phyloP scores from a whole-genome alignment of 2,113 vertebrate genomes.

The Hylia prasina region DNA sequence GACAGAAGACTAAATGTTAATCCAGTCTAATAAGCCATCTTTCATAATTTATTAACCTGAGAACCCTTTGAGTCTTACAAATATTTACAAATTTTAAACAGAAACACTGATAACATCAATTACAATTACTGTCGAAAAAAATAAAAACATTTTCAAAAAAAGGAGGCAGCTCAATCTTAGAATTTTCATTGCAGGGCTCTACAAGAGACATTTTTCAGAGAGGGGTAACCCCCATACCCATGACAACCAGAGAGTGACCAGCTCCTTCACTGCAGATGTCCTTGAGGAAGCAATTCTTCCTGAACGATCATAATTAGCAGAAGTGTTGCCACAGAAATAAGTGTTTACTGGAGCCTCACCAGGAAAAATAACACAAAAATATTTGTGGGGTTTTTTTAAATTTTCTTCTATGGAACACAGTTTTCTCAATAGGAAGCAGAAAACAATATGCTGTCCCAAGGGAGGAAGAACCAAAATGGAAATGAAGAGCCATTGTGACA shows the following conservation, averaged over 20 bases:
- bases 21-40: neutral
- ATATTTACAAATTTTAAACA: neutral
- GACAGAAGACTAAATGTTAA: neutral
- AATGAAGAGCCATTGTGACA: slow-evolving; percentile 42
- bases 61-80: neutral
- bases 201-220: neutral
- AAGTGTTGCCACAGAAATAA: neutral
- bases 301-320: neutral
- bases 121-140: neutral
- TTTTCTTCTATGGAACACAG: neutral
- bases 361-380: neutral
- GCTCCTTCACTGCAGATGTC: neutral
- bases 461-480: slow-evolving; percentile 55
- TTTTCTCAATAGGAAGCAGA: slow-evolving; percentile 49
- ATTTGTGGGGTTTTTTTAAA: neutral
- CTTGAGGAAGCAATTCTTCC: slow-evolving; percentile 4
- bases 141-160: too few species aligned
- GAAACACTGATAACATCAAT: neutral
- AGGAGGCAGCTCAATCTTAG: neutral
- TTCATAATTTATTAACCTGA: neutral
- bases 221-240: neutral
- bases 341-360: neutral
- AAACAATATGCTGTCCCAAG: slow-evolving; percentile 49
- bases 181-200: neutral
- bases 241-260: neutral